A percentile compares a stretch with the other conserved stretches of the same genome.
phyloP scores from a whole-genome alignment of 92 coral and sea anemone species.

The Virgularia gustaviana region DNA sequence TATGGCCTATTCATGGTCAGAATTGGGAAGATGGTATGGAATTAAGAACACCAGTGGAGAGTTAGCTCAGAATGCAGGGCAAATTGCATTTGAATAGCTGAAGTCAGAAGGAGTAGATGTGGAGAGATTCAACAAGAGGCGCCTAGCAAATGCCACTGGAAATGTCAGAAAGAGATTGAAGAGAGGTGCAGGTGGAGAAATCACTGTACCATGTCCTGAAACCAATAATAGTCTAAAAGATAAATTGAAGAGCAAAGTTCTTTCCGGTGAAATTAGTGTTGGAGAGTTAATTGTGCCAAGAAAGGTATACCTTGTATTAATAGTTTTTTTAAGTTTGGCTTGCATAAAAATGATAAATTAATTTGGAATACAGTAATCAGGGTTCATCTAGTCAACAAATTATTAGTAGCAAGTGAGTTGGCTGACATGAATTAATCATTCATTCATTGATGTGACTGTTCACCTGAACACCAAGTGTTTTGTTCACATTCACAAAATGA shows the following conservation, averaged over 20 bases:
- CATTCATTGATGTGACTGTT: too few relatives aligned
- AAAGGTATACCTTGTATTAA: too few relatives aligned
- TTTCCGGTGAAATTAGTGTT: conserved; percentile 6
- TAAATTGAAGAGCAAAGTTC: neutral
- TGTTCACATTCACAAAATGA: too few relatives aligned
- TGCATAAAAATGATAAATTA: too few relatives aligned
- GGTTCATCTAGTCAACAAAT: too few relatives aligned
- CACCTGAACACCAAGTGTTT: too few relatives aligned
- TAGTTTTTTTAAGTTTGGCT: too few relatives aligned
- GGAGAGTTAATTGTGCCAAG: conserved; percentile 12
- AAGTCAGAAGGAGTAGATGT: conserved; percentile 14
- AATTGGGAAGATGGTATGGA: neutral
- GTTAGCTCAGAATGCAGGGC: neutral
- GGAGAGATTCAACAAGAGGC: neutral
- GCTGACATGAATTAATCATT: too few relatives aligned
- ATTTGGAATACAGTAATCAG: too few relatives aligned
- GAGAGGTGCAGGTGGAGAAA: conserved; percentile 6
- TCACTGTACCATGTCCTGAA: conserved; percentile 24
- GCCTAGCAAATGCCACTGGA: neutral
- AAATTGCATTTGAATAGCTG: neutral
- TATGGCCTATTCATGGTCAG: neutral
- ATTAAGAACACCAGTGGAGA: conserved; percentile 3
- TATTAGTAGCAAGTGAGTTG: too few relatives aligned
- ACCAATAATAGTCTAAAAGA: neutral
- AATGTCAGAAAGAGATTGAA: neutral